Percentiles rank a stretch among this genome's conserved stretches.
These are phyloP conservation scores for Archips crataeganus DNA, from an alignment of 2,888 invertebrate species.

Conservation along the genomic window DNA sequence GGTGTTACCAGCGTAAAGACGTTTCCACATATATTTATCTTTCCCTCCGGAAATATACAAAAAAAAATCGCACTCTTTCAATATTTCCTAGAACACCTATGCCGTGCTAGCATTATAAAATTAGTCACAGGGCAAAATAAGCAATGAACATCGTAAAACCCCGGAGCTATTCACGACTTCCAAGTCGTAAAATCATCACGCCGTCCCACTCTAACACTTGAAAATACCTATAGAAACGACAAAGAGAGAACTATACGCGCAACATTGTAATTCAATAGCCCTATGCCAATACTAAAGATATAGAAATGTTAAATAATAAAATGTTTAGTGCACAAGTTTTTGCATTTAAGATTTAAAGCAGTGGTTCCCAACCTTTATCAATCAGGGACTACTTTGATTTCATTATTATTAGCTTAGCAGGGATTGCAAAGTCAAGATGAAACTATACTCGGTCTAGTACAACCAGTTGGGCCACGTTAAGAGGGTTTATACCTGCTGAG, in stretches of 20 bases:
- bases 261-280: slow-evolving; percentile 69
- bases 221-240: slow-evolving; percentile 49
- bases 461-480: too few relatives aligned
- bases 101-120: slow-evolving; percentile 70
- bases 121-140: slow-evolving; percentile 80
- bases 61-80: slow-evolving; percentile 51
- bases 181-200: slow-evolving; percentile 70
- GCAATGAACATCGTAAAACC: slow-evolving; percentile 75
- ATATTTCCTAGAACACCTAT: slow-evolving; percentile 64
- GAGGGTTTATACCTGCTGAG: too few relatives aligned
- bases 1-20: too few relatives aligned
- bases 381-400: too few relatives aligned
- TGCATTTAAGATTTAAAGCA: slow-evolving; percentile 16
- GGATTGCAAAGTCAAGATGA: too few relatives aligned
- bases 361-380: not conserved
- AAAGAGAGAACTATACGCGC: slow-evolving; percentile 56
- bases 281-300: slow-evolving; percentile 68
- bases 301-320: slow-evolving; percentile 59
- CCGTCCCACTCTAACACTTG: slow-evolving; percentile 55
- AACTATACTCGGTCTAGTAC: too few relatives aligned
- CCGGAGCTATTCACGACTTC: slow-evolving; percentile 69
- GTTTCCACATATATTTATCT: too few relatives aligned
- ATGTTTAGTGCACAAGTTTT: slow-evolving; percentile 38
- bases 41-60: slow-evolving; percentile 25
- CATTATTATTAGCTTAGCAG: too few relatives aligned